Conservation (phyloP, 2,888 invertebrate genomes). For the Tipula lateralis region DNA sequence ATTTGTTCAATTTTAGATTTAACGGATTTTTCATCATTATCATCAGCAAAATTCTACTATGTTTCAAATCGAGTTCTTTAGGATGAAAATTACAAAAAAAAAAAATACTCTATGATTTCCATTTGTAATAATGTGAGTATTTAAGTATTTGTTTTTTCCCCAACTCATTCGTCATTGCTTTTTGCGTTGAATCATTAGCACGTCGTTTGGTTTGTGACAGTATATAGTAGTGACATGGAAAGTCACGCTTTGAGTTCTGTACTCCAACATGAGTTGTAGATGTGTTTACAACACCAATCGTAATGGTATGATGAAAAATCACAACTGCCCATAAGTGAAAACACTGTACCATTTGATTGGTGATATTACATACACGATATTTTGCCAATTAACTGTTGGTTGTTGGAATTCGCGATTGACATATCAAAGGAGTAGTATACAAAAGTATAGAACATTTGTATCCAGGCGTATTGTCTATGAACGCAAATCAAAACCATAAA, state of each 20-base stretch:
- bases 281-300: background rate
- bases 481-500: background rate
- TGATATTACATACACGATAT: no score
- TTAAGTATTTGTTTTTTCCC: no score
- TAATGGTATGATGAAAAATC: no score
- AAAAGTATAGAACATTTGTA: background rate
- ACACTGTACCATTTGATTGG: background rate
- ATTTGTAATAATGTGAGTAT: no score
- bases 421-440: background rate
- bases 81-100: background rate
- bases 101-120: background rate
- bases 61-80: background rate
- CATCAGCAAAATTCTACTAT: background rate
- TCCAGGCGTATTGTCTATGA: background rate
- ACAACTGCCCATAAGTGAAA: no score
- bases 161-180: no score
- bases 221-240: no score
- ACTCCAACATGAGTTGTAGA: no score
- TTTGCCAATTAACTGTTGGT: background rate
- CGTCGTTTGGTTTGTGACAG: no score
- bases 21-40: background rate
- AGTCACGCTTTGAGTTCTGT: no score
- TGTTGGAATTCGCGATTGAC: background rate
- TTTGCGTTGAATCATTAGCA: no score
- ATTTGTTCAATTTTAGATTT: background rate